Percentiles rank a stretch among this genome's conserved stretches.
Conservation (phyloP, 2,113 vertebrate genomes). For the Leuciscus idus region DNA sequence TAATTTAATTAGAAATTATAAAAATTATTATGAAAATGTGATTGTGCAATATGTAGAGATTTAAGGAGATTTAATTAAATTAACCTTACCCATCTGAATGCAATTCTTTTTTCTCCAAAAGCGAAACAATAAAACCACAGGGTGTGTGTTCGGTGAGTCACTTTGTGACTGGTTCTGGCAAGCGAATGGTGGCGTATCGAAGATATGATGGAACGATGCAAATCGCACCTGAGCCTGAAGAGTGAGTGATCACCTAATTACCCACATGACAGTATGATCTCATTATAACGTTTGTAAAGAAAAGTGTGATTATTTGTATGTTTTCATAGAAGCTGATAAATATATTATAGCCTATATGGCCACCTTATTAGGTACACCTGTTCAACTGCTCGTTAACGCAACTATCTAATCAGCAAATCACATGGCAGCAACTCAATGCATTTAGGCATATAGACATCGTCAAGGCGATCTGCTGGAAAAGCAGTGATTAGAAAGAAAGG, state of each 20-base stretch:
- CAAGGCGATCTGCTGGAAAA: too few species aligned
- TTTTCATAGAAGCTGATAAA: too few species aligned
- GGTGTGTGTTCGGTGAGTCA: slow-evolving; percentile 59
- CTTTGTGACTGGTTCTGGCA: slow-evolving; percentile 72
- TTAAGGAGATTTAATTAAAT: neutral
- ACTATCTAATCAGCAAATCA: too few species aligned
- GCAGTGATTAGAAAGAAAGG: too few species aligned
- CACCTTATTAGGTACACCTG: too few species aligned
- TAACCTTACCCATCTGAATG: neutral
- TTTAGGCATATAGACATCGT: too few species aligned
- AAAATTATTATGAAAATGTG: neutral
- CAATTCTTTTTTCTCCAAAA: slow-evolving; percentile 33
- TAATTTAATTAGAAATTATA: neutral
- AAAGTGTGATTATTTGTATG: too few species aligned
- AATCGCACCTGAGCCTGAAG: slow-evolving; percentile 71
- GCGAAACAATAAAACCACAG: slow-evolving; percentile 57
- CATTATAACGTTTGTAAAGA: neutral
- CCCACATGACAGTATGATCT: neutral
- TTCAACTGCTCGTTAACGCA: too few species aligned
- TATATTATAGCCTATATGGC: too few species aligned
- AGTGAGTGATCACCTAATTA: slow-evolving; percentile 79
- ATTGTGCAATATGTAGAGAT: neutral
- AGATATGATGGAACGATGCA: slow-evolving; percentile 75
- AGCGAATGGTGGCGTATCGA: slow-evolving; percentile 79
- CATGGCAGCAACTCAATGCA: too few species aligned